Base-by-base conservation (phyloP, 2,888 invertebrate species). In the Labia minor region DNA sequence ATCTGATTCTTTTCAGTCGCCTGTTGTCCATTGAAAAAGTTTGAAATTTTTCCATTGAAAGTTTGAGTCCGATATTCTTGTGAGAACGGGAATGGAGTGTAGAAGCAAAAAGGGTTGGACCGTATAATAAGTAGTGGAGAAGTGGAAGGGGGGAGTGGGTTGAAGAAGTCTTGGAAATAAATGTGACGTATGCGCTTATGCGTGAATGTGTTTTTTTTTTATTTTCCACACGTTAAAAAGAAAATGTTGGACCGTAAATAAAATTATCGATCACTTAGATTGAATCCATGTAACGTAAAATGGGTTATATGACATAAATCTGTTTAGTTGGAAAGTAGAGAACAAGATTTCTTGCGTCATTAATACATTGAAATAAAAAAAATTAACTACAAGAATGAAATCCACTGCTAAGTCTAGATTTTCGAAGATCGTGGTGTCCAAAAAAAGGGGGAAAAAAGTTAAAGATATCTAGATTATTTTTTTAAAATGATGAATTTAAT, bases 131-230 rank as follows among this genome's bases (percentile, higher is more conserved):
- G 33, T 33, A 11, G 33, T 33, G 33, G 33, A 3, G 26, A 49
- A 8, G 2, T 49, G 49, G 16, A 14, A 14, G n/a, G 49, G 49
- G 14, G 49, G 16, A 14, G 49, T 4, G 49, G 49, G 49, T n/a
- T 33, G 33, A 33, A 33, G 6, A 14, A 49, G 49, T 49, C 49
- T 14, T 14, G 49, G 49, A 49, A 49, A 49, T 14, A 14, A 49
- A 49, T 49, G 49, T 49, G 49, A 49, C 49, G 49, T 49, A 49
- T 49, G 49, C 49, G 49, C 49, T 49, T 49, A 49, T 49, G 49
- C 49, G 49, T 49, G 49, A 49, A 49, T 49, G 3, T 14, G 49
- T 8, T 49, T 8, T 4, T 49, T 16, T 49, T 49, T 49, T 49
- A 8, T 33, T 33, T 33, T 33, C 33, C 14, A 49, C n/a, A 14